A percentile compares a stretch with the other conserved stretches of the same genome.
These are phyloP conservation scores for Steatornis caripensis DNA, from an alignment of 2,113 vertebrate species.

Conservation along the genomic window DNA sequence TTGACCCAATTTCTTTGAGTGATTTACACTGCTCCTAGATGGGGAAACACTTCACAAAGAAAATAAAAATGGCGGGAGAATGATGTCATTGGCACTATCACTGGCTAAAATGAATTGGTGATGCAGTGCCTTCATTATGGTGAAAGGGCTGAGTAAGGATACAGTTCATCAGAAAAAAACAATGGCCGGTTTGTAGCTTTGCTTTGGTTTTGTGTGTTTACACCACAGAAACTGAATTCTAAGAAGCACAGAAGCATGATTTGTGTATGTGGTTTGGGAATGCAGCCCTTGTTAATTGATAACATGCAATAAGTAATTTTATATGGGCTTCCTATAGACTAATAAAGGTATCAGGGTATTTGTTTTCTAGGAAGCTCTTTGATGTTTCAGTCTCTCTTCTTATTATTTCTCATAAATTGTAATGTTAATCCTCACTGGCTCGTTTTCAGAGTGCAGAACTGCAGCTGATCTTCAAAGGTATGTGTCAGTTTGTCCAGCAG, in stretches of 20 bases:
- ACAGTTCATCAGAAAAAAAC: slow-evolving; percentile 2
- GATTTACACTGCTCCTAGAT: background rate
- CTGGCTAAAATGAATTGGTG: slow-evolving; percentile 48
- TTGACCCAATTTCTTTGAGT: background rate
- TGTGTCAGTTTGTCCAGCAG: background rate
- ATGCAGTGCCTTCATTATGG: slow-evolving; percentile 27
- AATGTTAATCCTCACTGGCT: background rate
- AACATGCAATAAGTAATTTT: background rate
- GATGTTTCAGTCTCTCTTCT: background rate
- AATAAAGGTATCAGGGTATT: background rate
- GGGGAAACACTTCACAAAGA: background rate
- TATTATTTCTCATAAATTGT: background rate
- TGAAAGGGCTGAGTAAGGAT: slow-evolving; percentile 10
- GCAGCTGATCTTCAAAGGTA: background rate
- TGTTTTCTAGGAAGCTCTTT: background rate
- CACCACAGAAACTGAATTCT: background rate
- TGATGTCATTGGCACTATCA: slow-evolving; percentile 22
- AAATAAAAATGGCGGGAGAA: slow-evolving; percentile 18
- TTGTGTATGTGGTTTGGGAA: background rate
- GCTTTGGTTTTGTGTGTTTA: slow-evolving; percentile 5
- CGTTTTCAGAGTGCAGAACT: background rate
- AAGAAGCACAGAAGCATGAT: background rate
- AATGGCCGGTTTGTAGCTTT: background rate
- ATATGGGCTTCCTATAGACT: background rate
- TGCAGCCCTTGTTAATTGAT: background rate